A percentile compares a stretch with the other conserved stretches of the same genome.
Conservation (phyloP, 2,797 vertebrate genomes). For the Myotis pilosus region DNA sequence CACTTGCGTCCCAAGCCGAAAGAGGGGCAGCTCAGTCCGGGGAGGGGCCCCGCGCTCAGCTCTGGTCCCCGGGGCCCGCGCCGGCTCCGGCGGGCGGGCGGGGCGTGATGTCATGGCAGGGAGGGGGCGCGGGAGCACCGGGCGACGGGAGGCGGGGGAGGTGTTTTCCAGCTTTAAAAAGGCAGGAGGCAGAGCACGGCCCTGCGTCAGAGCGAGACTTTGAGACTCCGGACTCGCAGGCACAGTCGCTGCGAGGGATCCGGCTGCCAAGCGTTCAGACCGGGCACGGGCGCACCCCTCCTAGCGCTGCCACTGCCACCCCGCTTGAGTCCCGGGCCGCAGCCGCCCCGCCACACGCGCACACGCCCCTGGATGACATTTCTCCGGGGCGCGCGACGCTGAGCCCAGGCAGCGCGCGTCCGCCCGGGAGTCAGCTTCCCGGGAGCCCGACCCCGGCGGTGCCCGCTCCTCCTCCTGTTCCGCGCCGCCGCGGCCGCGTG, state of each 20-base stretch:
- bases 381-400: constrained; percentile 32
- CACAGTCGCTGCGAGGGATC: constrained; percentile 61
- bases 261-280: constrained; percentile 34
- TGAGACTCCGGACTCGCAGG: constrained; percentile 83
- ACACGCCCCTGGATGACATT: constrained; percentile 49
- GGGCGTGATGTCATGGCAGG: constrained; percentile 87
- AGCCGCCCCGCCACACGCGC: constrained; percentile 22
- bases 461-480: constrained; percentile 40
- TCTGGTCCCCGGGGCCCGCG: constrained; percentile 69
- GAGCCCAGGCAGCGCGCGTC: constrained; percentile 13
- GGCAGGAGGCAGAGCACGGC: constrained; percentile 86
- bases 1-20: not conserved
- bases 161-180: constrained; percentile 99
- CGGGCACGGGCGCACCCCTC: constrained; percentile 39
- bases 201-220: constrained; percentile 91
- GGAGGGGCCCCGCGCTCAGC: constrained; percentile 45
- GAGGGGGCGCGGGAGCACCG: constrained; percentile 85
- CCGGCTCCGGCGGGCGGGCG: constrained; percentile 68
- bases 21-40: not conserved
- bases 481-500: constrained; percentile 74
- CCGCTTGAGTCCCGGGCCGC: not conserved
- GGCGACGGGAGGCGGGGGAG: constrained; percentile 86
- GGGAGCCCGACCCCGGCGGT: constrained; percentile 41
- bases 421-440: constrained; percentile 11
- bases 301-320: not conserved